Evolutionary conservation across 2,113 vertebrate genomes (phyloP).

Genomic region (Epinephelus cyanopodus): DNA sequence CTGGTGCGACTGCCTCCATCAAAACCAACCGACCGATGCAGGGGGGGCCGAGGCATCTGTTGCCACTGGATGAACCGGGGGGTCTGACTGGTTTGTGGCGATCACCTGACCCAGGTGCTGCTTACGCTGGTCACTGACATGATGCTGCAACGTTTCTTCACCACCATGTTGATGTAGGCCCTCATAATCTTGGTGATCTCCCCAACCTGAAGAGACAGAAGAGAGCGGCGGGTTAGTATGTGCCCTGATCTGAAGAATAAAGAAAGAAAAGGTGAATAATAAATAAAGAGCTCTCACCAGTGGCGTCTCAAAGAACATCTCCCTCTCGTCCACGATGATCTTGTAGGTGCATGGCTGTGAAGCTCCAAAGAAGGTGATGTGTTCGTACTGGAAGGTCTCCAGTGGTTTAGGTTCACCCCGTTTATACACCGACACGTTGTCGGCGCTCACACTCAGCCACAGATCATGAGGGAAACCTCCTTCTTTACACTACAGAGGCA

Average conservation of each 20-base stretch:
- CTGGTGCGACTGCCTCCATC: slow-evolving; percentile 47
- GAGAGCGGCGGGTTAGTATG: slow-evolving; percentile 18
- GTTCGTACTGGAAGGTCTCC: slow-evolving; percentile 94
- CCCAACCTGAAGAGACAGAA: slow-evolving; percentile 83
- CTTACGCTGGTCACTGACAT: slow-evolving; percentile 88
- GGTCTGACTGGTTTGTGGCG: slow-evolving; percentile 44
- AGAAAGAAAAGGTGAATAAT: neutral
- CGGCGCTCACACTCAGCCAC: slow-evolving; percentile 93
- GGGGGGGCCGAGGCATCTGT: slow-evolving; percentile 1
- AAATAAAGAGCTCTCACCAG: slow-evolving; percentile 80
- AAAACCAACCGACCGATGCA: slow-evolving; percentile 34
- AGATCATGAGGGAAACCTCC: slow-evolving; percentile 95
- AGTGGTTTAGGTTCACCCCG: slow-evolving; percentile 91
- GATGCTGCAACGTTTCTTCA: slow-evolving; percentile 94
- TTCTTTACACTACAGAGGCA: slow-evolving; percentile 89
- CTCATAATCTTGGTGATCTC: slow-evolving; percentile 97
- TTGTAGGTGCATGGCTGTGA: slow-evolving; percentile 94
- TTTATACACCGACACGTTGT: slow-evolving; percentile 93
- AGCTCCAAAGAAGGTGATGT: slow-evolving; percentile 94
- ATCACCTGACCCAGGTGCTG: slow-evolving; percentile 91
- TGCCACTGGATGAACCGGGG: slow-evolving; percentile 42
- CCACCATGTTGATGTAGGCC: slow-evolving; percentile 95
- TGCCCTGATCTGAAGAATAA: neutral
- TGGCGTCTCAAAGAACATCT: slow-evolving; percentile 94
- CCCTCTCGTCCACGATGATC: slow-evolving; percentile 94